Evolutionary conservation across 2,113 vertebrate genomes (phyloP).

Genomic region (Lophochroa leadbeateri): DNA sequence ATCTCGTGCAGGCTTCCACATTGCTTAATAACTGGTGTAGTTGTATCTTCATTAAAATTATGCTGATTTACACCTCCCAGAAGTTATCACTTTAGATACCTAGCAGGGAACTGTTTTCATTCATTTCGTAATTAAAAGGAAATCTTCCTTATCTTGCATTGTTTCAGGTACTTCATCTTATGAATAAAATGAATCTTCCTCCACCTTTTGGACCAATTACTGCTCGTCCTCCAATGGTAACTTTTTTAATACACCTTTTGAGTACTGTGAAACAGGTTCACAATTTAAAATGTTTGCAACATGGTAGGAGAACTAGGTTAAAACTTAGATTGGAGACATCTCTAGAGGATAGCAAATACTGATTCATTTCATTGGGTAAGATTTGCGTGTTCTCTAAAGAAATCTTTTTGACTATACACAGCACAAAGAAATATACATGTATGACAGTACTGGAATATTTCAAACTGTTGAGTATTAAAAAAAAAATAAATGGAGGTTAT

Average conservation of each 20-base stretch:
- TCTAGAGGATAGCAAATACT: neutral
- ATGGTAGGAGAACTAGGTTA: neutral
- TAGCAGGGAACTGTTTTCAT: neutral
- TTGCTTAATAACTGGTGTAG: neutral
- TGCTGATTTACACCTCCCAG: neutral
- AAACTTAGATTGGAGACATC: neutral
- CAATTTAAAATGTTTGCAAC: neutral
- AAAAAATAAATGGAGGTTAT: neutral
- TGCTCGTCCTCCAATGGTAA: conserved; percentile 89
- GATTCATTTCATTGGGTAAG: neutral
- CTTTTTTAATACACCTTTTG: neutral
- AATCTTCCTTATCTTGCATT: neutral
- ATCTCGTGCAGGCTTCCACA: neutral
- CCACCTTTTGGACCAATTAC: conserved; percentile 93
- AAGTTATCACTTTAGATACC: neutral
- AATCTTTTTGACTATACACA: neutral
- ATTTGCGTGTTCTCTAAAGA: neutral
- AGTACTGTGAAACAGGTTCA: neutral
- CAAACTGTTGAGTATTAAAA: neutral
- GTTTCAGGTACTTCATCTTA: conserved; percentile 94
- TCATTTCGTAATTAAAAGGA: neutral
- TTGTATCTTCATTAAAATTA: neutral
- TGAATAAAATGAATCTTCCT: conserved; percentile 99
- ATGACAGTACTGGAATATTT: neutral
- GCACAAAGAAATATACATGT: neutral